Base-by-base conservation (phyloP, 2,797 vertebrate genomes). In the Selene dorsalis region DNA sequence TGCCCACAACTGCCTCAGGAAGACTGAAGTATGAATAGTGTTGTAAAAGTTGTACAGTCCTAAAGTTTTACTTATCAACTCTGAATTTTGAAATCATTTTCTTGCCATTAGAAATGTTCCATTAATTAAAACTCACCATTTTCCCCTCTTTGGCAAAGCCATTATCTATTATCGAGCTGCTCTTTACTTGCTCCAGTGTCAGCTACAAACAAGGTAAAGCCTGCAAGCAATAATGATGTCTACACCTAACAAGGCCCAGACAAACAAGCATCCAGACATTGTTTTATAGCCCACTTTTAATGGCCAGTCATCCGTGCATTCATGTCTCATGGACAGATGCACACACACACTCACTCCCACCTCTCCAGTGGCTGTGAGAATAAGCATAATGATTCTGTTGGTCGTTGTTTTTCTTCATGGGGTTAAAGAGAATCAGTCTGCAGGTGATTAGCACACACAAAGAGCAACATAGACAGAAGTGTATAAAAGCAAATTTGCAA, bases 161-260 rank as follows among this genome's bases (percentile, higher is more conserved):
- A 16, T 48, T 35, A 57, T 4, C 22, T 1, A 22, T 56, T 70
- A 43, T 41, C n/a, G 1, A 4, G 1, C 57, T 70, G 41, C 26
- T 62, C 38, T 65, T 53, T 55, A 24, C 6, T 55, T 48, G 56
- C 4, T 59, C n/a, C 24, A 16, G 24, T n/a, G 20, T 71, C 67
- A 78, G 60, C 76, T 17, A 53, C 32, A 61, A 73, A 74, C 69
- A 67, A 53, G 57, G 57, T 60, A 45, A 56, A 32, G 80, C 35
- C 47, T 68, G 48, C 5, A 30, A 59, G 52, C 30, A 3, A 26
- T 80, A 80, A 80, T 60, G 64, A 74, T 53, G 69, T 75, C 70
- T 50, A 45, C 48, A 52, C 30, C 68, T 69, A 80, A 81, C 71
- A 52, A 66, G 43, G 59, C 62, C 75, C 73, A 43, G 53, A 72